phyloP scores from a whole-genome alignment of 2,797 vertebrate genomes.

The Otolemur crassicaudatus region DNA sequence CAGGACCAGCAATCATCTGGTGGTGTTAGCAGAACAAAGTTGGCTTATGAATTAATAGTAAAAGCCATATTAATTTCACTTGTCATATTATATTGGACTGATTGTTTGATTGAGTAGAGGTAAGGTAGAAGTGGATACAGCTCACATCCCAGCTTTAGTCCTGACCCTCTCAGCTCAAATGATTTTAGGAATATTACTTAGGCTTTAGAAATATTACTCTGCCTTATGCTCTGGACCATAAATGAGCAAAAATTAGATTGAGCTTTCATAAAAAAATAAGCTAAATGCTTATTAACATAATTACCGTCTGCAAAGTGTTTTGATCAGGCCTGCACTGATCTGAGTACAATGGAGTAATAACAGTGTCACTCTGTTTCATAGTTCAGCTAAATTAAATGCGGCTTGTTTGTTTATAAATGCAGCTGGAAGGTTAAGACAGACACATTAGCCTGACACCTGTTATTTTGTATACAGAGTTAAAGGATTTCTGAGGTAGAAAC shows the following conservation, averaged over 20 bases:
- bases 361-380: neutral
- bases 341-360: neutral
- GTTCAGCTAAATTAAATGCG: neutral
- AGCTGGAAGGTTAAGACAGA: neutral
- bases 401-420: slow-evolving; percentile 37
- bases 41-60: slow-evolving; percentile 35
- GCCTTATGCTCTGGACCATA: neutral
- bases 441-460: neutral
- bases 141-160: neutral
- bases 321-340: slow-evolving; percentile 40
- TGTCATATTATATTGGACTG: neutral
- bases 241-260: neutral
- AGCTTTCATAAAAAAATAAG: neutral
- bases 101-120: neutral
- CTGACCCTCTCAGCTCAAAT: neutral
- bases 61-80: neutral
- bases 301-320: neutral
- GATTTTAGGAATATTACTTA: neutral
- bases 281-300: neutral
- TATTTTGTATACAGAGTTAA: slow-evolving; percentile 55
- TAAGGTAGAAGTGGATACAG: neutral
- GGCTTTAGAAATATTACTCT: neutral
- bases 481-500: slow-evolving; percentile 35
- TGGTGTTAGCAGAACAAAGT: neutral
- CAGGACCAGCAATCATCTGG: neutral